Evolutionary conservation across 2,113 vertebrate genomes (phyloP), one percentile per base, ranked within the genome.

Genomic region (Peucedramus taeniatus): DNA sequence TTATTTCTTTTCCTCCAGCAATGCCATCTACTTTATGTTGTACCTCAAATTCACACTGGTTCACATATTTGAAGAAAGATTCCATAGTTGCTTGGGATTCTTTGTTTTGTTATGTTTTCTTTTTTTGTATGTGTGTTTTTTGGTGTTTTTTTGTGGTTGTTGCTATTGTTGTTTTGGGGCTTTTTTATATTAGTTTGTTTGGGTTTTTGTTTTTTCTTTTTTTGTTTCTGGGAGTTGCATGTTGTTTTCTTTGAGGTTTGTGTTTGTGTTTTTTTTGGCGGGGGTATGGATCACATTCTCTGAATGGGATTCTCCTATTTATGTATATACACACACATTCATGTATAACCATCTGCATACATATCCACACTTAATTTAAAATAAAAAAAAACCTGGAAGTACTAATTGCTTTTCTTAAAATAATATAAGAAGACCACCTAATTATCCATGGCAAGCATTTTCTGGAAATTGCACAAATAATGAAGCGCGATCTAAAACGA

Each of bases 1-100:
- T 86, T 83, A 45, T 78, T 89, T 75, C 8, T 95, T 93, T 84
- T 75, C 83, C 78, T 90, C 63, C 39, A 90, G 93, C 65, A 72
- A 50, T 76, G 23, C 50, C 44, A 47, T 64, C 24, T 76, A 27
- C 40, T 89, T 66, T 65, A 33, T 64, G 57, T 72, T 87, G 31
- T 71, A 65, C 40, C 33, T 87, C 49, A 71, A 17, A 91, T 82
- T 93, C 70, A 92, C 37, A 42, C 19, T 56, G 8, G 16, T 75
- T 63, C 60, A 70, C 5, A 6, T n/a, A 26, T 80, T 83, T 81
- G 22, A 70, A 77, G 59, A 90, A 45, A 69, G 7, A 11, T 5
- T 45, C 3, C 3, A 13, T 9, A 35, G 30, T 19, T 44, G 28
- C 24, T 44, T 44, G 37, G 30, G 23, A 3, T 9, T 30, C n/a